Evolutionary conservation across 2,113 vertebrate genomes (phyloP).

Genomic region (Hyaena hyaena): DNA sequence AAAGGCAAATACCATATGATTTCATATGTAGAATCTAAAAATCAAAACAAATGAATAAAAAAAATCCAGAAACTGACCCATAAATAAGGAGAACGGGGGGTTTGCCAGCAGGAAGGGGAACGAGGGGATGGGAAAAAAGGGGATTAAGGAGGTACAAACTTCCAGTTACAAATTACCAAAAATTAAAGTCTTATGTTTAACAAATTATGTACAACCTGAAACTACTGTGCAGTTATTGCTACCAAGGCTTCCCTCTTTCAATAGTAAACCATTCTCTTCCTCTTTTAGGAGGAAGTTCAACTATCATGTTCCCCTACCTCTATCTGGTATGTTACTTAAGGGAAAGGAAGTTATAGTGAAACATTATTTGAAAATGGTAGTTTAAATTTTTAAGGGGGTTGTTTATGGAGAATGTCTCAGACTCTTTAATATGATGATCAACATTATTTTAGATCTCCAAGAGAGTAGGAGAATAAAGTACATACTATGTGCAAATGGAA

Average conservation of each 20-base stretch:
- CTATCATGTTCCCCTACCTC: background rate
- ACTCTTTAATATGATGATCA: background rate
- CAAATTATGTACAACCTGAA: background rate
- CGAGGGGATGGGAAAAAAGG: background rate
- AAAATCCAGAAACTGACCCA: background rate
- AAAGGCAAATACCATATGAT: background rate
- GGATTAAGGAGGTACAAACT: background rate
- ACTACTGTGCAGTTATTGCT: background rate
- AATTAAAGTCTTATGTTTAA: constrained; percentile 30
- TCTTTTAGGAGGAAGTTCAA: constrained; percentile 1
- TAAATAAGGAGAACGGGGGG: background rate
- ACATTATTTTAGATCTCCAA: background rate
- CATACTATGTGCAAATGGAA: background rate
- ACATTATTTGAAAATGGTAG: background rate
- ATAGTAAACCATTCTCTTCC: background rate
- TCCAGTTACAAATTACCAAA: constrained; percentile 10
- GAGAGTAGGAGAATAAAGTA: background rate
- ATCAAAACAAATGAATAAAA: background rate
- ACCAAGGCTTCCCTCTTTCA: background rate
- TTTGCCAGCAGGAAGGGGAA: background rate
- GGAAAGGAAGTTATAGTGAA: background rate
- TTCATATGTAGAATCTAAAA: background rate
- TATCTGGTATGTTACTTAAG: constrained; percentile 16
- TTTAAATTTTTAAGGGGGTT: constrained; percentile 17
- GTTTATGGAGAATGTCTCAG: background rate